A percentile compares a stretch with the other conserved stretches of the same genome.
These are phyloP conservation scores for Alcedo quadribrachys DNA, from an alignment of 2,797 vertebrate species.

Conservation along the genomic window DNA sequence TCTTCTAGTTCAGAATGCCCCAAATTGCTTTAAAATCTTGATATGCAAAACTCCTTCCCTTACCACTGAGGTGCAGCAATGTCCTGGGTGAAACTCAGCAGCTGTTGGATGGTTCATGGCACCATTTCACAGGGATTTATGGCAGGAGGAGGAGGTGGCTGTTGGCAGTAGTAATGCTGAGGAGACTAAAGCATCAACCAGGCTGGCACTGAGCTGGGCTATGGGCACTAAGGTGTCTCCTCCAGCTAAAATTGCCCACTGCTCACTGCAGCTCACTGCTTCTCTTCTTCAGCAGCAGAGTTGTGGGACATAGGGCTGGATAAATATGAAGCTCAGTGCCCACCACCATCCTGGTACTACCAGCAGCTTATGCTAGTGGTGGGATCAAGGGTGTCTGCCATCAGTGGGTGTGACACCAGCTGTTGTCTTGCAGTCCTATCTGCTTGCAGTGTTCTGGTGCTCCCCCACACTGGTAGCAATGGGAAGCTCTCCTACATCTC, in stretches of 20 bases:
- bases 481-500: neutral
- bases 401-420: neutral
- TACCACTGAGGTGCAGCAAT: neutral
- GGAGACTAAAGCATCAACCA: neutral
- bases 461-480: neutral
- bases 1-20: neutral
- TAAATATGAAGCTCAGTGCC: neutral
- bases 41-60: neutral
- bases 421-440: neutral
- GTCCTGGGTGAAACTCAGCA: conserved; percentile 25
- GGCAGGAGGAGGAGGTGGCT: neutral
- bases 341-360: neutral
- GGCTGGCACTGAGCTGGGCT: neutral
- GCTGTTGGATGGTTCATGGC: neutral
- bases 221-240: fast-evolving
- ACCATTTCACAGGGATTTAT: neutral
- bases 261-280: neutral
- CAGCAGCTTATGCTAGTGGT: neutral
- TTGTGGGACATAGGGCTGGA: neutral
- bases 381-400: too few species aligned
- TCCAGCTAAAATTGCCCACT: neutral
- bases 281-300: neutral
- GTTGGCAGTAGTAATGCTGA: neutral
- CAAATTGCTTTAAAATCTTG: conserved; percentile 16
- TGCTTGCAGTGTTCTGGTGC: neutral